Evolutionary conservation across 1,140 invertebrate genomes (phyloP).

Genomic region (Meloidogyne chitwoodi): DNA sequence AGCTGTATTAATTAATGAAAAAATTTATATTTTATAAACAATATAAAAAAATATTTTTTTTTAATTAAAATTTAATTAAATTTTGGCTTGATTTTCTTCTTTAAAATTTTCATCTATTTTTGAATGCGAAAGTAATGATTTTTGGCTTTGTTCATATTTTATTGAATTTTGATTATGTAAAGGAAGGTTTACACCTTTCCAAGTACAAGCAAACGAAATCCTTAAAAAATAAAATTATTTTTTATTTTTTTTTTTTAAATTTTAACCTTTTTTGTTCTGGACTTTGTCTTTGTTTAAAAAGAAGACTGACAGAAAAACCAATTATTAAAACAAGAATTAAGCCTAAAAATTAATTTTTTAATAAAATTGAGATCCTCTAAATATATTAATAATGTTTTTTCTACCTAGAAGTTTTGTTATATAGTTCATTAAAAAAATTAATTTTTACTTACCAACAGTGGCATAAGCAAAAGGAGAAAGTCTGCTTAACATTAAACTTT

Average conservation of each 20-base stretch:
- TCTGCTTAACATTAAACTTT: conserved; percentile 7
- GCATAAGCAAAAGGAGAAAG: conserved; percentile 37
- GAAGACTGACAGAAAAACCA: background rate
- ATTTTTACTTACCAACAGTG: conserved; percentile 19
- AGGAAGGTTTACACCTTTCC: background rate
- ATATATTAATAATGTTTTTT: too few species aligned
- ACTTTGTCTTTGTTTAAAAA: background rate
- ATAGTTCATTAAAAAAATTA: too few species aligned
- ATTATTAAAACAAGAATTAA: conserved; percentile 11
- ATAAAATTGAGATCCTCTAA: too few species aligned
- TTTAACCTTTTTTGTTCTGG: conserved; percentile 12
- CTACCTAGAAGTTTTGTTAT: too few species aligned
- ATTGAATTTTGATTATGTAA: background rate
- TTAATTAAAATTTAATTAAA: background rate
- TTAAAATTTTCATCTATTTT: background rate
- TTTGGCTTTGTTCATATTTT: background rate
- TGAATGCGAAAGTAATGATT: background rate
- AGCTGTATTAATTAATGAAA: conserved; percentile 40
- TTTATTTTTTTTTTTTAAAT: background rate
- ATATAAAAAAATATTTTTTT: background rate
- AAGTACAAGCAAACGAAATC: background rate
- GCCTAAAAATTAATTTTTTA: background rate
- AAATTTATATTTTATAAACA: too few species aligned
- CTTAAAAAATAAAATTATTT: background rate
- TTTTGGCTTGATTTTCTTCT: background rate